phyloP scores from a whole-genome alignment of 2,113 vertebrate genomes.

The Alaudala cheleensis region DNA sequence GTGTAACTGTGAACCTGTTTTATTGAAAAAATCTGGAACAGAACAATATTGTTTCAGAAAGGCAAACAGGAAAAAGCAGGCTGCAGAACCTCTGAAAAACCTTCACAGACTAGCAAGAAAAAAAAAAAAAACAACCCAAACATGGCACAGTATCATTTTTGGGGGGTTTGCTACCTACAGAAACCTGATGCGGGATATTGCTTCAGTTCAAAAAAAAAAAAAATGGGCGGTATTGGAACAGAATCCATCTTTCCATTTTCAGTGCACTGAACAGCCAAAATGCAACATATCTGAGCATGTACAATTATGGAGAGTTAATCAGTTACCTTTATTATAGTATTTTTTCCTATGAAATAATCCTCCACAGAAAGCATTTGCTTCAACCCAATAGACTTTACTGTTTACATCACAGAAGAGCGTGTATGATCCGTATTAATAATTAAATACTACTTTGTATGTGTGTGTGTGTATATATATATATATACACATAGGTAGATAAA shows the following conservation, averaged over 20 bases:
- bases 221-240: neutral
- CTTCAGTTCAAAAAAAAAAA: neutral
- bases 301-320: neutral
- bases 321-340: neutral
- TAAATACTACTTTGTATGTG: neutral
- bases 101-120: neutral
- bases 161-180: neutral
- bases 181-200: rapidly evolving
- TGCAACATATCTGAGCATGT: neutral
- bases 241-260: neutral
- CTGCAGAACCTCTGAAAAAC: neutral
- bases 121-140: neutral
- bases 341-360: neutral
- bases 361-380: neutral
- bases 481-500: neutral
- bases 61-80: neutral
- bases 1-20: neutral
- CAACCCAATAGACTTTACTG: neutral
- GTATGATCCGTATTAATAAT: neutral
- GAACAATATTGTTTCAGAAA: neutral
- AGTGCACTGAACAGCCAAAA: neutral
- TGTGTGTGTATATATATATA: no score
- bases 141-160: rapidly evolving
- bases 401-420: neutral
- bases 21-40: neutral